Conservation (phyloP, 2,113 vertebrate genomes). For the Lycaon pictus region DNA sequence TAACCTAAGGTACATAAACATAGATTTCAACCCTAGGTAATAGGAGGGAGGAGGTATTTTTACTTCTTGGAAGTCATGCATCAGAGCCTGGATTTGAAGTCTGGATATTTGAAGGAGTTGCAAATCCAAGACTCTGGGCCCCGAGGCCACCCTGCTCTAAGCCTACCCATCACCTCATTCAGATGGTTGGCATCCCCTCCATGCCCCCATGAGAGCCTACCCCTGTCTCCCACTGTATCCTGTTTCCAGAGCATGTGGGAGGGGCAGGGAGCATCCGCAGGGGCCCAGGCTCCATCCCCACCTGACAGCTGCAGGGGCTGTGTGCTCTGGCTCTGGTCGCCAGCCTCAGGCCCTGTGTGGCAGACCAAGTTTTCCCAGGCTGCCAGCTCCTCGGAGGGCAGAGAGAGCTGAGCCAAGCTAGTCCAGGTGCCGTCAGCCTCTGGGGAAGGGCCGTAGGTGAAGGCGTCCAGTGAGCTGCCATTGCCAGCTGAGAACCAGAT, state of each 20-base stretch:
- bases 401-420: slow-evolving; percentile 81
- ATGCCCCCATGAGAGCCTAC: no score
- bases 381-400: slow-evolving; percentile 63
- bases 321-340: slow-evolving; percentile 70
- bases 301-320: slow-evolving; percentile 76
- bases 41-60: not conserved
- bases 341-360: slow-evolving; percentile 73
- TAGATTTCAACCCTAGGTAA: not conserved
- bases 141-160: not conserved
- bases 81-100: not conserved
- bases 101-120: not conserved
- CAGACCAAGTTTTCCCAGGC: slow-evolving; percentile 82
- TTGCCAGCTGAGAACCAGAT: slow-evolving; percentile 86
- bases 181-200: not conserved
- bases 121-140: not conserved
- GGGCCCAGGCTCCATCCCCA: slow-evolving; percentile 55
- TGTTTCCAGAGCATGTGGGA: not conserved
- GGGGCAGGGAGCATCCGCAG: not conserved
- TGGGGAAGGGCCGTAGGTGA: slow-evolving; percentile 78
- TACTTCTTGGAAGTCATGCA: not conserved
- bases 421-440: slow-evolving; percentile 83
- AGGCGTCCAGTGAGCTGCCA: slow-evolving; percentile 80
- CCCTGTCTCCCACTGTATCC: not conserved
- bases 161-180: not conserved
- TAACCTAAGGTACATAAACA: not conserved